phyloP scores from a whole-genome alignment of 1,140 invertebrate species.

The Linepithema humile region DNA sequence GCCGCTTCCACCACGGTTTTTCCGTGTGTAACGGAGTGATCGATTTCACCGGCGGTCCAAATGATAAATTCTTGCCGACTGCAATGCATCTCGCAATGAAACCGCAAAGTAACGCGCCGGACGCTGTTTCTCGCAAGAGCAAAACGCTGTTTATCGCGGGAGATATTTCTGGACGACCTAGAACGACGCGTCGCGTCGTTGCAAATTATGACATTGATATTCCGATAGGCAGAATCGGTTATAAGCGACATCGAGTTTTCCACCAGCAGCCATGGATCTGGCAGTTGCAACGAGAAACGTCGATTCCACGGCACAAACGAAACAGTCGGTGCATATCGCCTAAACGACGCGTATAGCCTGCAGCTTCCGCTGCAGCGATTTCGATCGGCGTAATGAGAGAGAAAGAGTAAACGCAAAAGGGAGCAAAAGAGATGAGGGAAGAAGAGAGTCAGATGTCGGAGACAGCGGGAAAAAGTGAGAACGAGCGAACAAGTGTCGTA shows the following conservation, averaged over 20 bases:
- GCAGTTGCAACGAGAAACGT: constrained; percentile 41
- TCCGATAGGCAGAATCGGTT: constrained; percentile 20
- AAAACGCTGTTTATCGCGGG: not conserved
- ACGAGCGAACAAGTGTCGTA: not conserved
- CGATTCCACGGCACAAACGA: constrained; percentile 43
- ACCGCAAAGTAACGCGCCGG: not conserved
- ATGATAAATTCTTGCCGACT: constrained; percentile 33
- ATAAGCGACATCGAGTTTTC: constrained; percentile 30
- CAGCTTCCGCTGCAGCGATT: constrained; percentile 19
- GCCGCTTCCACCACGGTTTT: constrained; percentile 6
- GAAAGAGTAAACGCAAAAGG: too few relatives aligned
- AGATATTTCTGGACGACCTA: not conserved
- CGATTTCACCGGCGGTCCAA: constrained; percentile 10
- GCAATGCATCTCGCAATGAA: not conserved
- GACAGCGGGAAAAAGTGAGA: not conserved
- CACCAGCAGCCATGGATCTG: constrained; percentile 3
- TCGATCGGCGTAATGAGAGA: not conserved
- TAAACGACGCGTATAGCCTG: constrained; percentile 5
- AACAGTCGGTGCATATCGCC: constrained; percentile 34
- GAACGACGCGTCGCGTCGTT: not conserved
- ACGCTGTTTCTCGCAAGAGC: not conserved
- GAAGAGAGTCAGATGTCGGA: too few relatives aligned
- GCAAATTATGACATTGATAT: constrained; percentile 43
- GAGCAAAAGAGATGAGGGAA: not conserved
- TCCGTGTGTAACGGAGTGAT: not conserved